Percentiles rank a stretch among this genome's conserved stretches.
Conservation (phyloP, 2,888 invertebrate species). For the Macrophya annulata region DNA sequence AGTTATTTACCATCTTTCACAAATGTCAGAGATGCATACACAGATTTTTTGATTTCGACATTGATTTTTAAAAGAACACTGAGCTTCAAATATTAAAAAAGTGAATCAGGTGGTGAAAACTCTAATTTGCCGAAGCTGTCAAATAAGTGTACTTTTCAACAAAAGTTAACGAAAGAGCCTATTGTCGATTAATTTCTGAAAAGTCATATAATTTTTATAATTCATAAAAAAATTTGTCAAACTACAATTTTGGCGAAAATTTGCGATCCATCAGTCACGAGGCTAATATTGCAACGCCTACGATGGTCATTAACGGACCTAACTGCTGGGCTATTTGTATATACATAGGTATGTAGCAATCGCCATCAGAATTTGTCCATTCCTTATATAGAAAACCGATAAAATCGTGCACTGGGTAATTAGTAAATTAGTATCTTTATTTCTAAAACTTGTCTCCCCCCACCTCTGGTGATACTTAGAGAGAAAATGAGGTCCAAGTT, state of each 20-base stretch:
- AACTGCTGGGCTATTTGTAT: too few species aligned
- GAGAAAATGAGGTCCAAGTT: too few species aligned
- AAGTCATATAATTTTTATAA: not conserved
- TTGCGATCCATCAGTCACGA: not conserved
- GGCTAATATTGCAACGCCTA: not conserved
- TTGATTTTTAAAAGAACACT: not conserved
- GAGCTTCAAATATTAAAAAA: not conserved
- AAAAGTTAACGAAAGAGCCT: not conserved
- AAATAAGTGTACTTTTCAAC: not conserved
- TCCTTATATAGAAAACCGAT: not conserved
- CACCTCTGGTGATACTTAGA: not conserved
- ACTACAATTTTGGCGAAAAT: not conserved
- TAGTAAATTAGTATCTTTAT: not conserved
- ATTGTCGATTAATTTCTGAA: not conserved
- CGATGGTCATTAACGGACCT: not conserved
- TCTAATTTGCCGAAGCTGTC: not conserved
- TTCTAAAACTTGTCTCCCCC: not conserved
- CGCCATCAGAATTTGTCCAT: not conserved
- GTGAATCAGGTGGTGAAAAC: not conserved
- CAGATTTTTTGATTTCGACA: not conserved
- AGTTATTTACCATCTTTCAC: not conserved
- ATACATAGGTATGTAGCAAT: too few species aligned
- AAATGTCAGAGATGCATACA: not conserved
- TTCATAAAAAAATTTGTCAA: not conserved
- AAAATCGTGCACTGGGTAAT: not conserved